phyloP scores from a whole-genome alignment of 2,113 vertebrate genomes.

The Bubo scandiacus region DNA sequence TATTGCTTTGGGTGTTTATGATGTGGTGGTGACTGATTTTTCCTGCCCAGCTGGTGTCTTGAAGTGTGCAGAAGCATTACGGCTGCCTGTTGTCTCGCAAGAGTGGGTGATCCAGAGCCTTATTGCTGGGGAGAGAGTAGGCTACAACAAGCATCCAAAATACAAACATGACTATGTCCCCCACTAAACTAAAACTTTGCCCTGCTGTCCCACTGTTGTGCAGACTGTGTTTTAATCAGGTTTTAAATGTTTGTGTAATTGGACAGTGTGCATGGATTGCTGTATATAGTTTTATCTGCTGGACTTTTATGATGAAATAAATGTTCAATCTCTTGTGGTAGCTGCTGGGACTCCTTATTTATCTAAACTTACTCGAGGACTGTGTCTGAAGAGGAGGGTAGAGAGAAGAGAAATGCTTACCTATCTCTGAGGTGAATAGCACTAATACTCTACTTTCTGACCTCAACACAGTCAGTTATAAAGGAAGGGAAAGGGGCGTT shows the following conservation, averaged over 20 bases:
- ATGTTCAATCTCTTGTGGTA: slow-evolving; percentile 86
- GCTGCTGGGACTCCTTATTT: slow-evolving; percentile 1
- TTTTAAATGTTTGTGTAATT: slow-evolving; percentile 81
- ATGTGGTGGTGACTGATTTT: slow-evolving; percentile 86
- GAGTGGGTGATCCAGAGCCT: slow-evolving; percentile 97
- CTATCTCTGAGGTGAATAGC: neutral
- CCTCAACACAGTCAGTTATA: neutral
- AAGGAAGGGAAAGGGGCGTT: neutral
- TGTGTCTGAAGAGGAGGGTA: neutral
- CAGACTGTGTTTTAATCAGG: slow-evolving; percentile 70
- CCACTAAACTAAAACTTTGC: slow-evolving; percentile 42
- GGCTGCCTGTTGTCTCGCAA: slow-evolving; percentile 87
- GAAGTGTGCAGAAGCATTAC: slow-evolving; percentile 80
- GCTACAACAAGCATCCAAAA: slow-evolving; percentile 83
- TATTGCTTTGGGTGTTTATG: slow-evolving; percentile 83
- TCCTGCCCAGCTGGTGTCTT: slow-evolving; percentile 82
- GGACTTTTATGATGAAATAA: slow-evolving; percentile 92
- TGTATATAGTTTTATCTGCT: slow-evolving; percentile 94
- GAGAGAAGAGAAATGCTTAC: neutral
- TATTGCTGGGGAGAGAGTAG: slow-evolving; percentile 85
- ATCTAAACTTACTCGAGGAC: neutral
- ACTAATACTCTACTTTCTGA: neutral
- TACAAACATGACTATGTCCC: slow-evolving; percentile 81
- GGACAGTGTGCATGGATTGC: slow-evolving; percentile 83
- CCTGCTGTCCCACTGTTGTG: slow-evolving; percentile 58